A percentile compares a stretch with the other conserved stretches of the same genome.
Evolutionary conservation across 1,140 invertebrate species (phyloP).

Genomic region (Limonius californicus): DNA sequence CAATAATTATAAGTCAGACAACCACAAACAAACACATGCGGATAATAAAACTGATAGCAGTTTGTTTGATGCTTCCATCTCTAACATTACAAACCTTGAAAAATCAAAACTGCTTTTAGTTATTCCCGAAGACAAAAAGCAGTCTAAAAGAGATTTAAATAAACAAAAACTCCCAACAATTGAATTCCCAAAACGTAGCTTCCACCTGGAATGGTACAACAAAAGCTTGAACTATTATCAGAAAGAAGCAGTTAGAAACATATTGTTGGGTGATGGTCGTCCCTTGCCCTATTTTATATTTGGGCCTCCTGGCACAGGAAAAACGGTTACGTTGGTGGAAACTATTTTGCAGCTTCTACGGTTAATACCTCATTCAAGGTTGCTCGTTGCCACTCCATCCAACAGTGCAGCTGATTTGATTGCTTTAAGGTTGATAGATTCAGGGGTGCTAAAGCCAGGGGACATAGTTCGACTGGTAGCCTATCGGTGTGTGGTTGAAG

Average conservation of each 20-base stretch:
- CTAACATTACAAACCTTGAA: background rate
- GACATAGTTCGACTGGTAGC: constrained; percentile 70
- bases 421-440: constrained; percentile 53
- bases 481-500: constrained; percentile 56
- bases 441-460: constrained; percentile 41
- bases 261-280: constrained; percentile 53
- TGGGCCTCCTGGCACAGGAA: constrained; percentile 79
- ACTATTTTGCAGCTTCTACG: constrained; percentile 54
- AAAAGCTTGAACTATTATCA: constrained; percentile 63
- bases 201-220: constrained; percentile 67
- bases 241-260: constrained; percentile 60
- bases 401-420: constrained; percentile 76
- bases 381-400: constrained; percentile 69
- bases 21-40: background rate
- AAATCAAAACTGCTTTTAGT: background rate
- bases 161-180: too few species aligned
- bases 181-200: background rate
- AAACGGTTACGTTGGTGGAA: constrained; percentile 76
- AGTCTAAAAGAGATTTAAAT: too few species aligned
- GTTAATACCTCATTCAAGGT: constrained; percentile 47
- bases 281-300: constrained; percentile 73
- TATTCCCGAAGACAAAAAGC: background rate
- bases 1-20: too few species aligned
- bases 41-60: background rate
- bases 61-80: too few species aligned